phyloP scores from a whole-genome alignment of 1,140 invertebrate species.

The Neodiprion fabricii region DNA sequence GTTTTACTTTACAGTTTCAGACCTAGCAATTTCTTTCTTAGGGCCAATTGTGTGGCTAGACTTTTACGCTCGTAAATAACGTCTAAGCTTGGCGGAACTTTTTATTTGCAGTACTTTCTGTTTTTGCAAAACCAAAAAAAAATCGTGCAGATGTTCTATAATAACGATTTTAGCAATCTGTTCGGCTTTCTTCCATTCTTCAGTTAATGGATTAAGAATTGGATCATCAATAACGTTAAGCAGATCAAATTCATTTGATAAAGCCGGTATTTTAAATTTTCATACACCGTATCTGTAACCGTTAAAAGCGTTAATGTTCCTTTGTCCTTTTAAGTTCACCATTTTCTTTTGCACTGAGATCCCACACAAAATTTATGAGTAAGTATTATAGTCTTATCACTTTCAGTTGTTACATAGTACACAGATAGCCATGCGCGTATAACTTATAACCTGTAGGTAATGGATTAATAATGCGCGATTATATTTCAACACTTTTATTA shows the following conservation, averaged over 20 bases:
- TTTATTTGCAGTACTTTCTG: slow-evolving; percentile 34
- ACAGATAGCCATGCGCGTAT: too few species aligned
- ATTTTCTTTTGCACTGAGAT: neutral
- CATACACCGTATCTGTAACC: slow-evolving; percentile 33
- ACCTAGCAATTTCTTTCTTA: slow-evolving; percentile 47
- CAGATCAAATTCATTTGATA: slow-evolving; percentile 21
- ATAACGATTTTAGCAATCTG: slow-evolving; percentile 43
- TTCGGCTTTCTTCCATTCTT: slow-evolving; percentile 43
- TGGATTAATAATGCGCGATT: too few species aligned
- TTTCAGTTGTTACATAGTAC: too few species aligned
- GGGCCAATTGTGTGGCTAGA: slow-evolving; percentile 46
- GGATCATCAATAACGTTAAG: slow-evolving; percentile 38
- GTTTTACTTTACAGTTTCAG: slow-evolving; percentile 50
- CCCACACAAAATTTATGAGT: too few species aligned
- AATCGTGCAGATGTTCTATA: slow-evolving; percentile 48
- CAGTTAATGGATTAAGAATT: slow-evolving; percentile 25
- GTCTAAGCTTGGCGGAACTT: slow-evolving; percentile 50
- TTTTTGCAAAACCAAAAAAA: slow-evolving; percentile 45
- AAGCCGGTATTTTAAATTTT: slow-evolving; percentile 26
- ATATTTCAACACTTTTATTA: too few species aligned
- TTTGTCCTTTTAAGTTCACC: slow-evolving; percentile 18
- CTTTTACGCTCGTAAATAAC: slow-evolving; percentile 51
- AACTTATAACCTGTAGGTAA: too few species aligned
- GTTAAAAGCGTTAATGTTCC: slow-evolving; percentile 32
- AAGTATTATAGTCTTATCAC: too few species aligned